Evolutionary conservation across 2,888 invertebrate species (phyloP), one percentile per base, ranked within the genome.

Genomic region (Hipparchia semele): DNA sequence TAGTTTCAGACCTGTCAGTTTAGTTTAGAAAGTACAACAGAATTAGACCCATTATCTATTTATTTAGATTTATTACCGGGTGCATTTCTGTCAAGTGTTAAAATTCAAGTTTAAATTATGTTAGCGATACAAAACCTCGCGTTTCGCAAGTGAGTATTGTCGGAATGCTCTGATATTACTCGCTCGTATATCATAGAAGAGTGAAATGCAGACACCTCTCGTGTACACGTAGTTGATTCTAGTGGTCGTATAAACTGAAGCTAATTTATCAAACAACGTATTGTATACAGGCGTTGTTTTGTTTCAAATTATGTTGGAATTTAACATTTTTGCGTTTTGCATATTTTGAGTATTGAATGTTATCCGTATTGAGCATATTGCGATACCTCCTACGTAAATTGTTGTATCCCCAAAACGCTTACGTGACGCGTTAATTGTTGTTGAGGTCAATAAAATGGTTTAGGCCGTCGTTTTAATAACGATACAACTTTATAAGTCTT

Each of bases 151-250:
- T 33, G 33, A 33, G 7, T 33, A 53, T 23, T 51, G 49, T 23
- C 12, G 51, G 64, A 51, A 62, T 33, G 51, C 10, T 13, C 13
- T 13, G 67, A 66, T 68, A 67, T n/a, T 1, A 45, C 45, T 33
- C 59, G 68, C 33, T 51, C 68, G 12, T 59, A 46, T 58, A 59
- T 68, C 68, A 68, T 9, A 13, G 49, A 49, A 33, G 46, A 68
- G 59, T 59, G 68, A 68, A 60, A 68, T 59, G 59, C 58, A 51
- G 68, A 68, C 68, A 60, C 68, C 68, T 68, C 68, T 59, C 13
- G 56, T 68, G 39, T 58, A 13, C 58, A 10, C 46, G 49, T 23
- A 59, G 59, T 59, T 68, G 68, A 59, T 68, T 58, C 59, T 12
- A 51, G 59, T n/a, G 49, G 59, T 6, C 10, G 59, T 51, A 23